These are phyloP conservation scores for Carassius auratus DNA, from an alignment of 2,113 vertebrate species.

Conservation along the genomic window DNA sequence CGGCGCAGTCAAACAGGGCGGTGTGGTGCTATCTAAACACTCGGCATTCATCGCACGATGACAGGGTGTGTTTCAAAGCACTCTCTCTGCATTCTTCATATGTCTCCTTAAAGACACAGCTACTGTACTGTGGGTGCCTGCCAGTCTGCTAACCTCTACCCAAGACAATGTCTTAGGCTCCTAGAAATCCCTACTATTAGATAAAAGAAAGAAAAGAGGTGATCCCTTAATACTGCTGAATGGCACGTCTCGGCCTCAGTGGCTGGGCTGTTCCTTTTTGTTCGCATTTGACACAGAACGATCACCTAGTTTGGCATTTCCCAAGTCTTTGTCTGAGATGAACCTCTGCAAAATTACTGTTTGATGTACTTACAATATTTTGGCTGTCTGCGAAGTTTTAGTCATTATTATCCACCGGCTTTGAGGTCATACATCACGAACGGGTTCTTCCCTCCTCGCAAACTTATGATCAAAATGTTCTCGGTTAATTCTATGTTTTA, in stretches of 20 bases:
- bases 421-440: slow-evolving; percentile 41
- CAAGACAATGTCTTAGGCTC: slow-evolving; percentile 53
- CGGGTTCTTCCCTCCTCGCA: slow-evolving; percentile 44
- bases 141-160: slow-evolving; percentile 59
- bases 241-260: slow-evolving; percentile 54
- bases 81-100: slow-evolving; percentile 56
- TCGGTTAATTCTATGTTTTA: slow-evolving; percentile 51
- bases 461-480: slow-evolving; percentile 55
- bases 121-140: slow-evolving; percentile 59
- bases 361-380: slow-evolving; percentile 62
- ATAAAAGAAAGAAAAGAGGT: slow-evolving; percentile 57
- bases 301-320: slow-evolving; percentile 61
- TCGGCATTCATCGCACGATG: slow-evolving; percentile 48
- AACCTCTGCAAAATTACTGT: slow-evolving; percentile 60
- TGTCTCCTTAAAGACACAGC: slow-evolving; percentile 56
- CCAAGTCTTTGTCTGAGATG: slow-evolving; percentile 57
- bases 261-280: slow-evolving; percentile 51
- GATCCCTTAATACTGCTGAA: slow-evolving; percentile 61
- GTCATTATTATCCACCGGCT: slow-evolving; percentile 54
- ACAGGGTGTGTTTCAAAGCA: slow-evolving; percentile 53
- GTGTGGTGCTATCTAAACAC: slow-evolving; percentile 50
- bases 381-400: slow-evolving; percentile 54
- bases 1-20: slow-evolving; percentile 45
- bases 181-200: slow-evolving; percentile 56
- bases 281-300: slow-evolving; percentile 53